Percentiles rank a stretch among this genome's conserved stretches.
Conservation (phyloP, 2,888 invertebrate species). For the Drosophila acutilabella region DNA sequence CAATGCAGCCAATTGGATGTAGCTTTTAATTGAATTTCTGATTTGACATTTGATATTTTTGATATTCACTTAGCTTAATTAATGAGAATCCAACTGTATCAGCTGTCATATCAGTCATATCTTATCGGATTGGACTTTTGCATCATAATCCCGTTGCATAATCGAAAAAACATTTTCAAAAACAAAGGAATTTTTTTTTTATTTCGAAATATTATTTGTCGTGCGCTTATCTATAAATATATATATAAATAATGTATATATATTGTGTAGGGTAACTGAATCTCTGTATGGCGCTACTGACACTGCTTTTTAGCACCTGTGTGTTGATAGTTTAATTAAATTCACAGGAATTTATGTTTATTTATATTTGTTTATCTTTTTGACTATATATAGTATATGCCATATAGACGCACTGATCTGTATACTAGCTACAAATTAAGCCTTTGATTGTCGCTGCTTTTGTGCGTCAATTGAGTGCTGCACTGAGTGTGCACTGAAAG, state of each 20-base stretch:
- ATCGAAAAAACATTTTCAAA: background rate
- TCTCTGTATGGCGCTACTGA: slow-evolving; percentile 15
- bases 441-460: background rate
- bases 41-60: slow-evolving; percentile 1
- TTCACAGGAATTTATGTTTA: background rate
- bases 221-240: background rate
- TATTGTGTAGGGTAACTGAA: slow-evolving; percentile 1
- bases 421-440: slow-evolving; percentile 8
- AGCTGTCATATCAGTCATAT: slow-evolving; percentile 6
- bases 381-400: background rate
- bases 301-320: slow-evolving; percentile 30
- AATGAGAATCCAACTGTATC: background rate
- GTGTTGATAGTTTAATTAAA: slow-evolving; percentile 3
- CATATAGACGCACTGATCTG: background rate
- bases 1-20: slow-evolving; percentile 39
- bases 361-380: slow-evolving; percentile 1
- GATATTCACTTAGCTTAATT: slow-evolving; percentile 5
- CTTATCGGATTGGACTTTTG: slow-evolving; percentile 18
- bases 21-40: background rate
- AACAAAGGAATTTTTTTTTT: too few species aligned
- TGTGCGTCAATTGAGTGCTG: slow-evolving; percentile 3
- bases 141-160: slow-evolving; percentile 13
- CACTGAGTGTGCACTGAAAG: slow-evolving; percentile 1
- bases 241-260: slow-evolving; percentile 1
- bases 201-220: too few species aligned